Evolutionary conservation across 92 coral and sea anemone species (phyloP).

Genomic region (Phenganax stokvisi): DNA sequence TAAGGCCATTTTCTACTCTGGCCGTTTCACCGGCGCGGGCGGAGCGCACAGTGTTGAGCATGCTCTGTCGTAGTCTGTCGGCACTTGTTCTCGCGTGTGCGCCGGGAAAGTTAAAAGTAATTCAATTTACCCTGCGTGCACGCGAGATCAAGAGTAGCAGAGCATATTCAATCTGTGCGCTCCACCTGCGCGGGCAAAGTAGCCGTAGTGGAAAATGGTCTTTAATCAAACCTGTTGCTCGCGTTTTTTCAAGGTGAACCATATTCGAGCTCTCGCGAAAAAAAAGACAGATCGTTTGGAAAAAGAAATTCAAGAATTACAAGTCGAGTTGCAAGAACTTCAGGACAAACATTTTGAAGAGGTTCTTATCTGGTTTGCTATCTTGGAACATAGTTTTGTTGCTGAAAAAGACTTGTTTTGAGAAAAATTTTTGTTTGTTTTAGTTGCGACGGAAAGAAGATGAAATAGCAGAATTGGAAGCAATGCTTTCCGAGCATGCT

Average conservation of each 20-base stretch:
- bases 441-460: slow-evolving; percentile 43
- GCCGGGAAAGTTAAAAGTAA: too few species aligned
- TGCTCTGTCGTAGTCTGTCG: too few species aligned
- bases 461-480: slow-evolving; percentile 30
- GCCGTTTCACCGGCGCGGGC: too few species aligned
- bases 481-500: slow-evolving; percentile 32
- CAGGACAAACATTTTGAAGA: slow-evolving; percentile 65
- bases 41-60: too few species aligned
- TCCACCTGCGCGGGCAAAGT: too few species aligned
- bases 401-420: background rate
- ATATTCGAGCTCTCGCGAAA: slow-evolving; percentile 31
- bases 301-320: slow-evolving; percentile 49
- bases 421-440: background rate
- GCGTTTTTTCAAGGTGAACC: slow-evolving; percentile 18
- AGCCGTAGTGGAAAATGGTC: too few species aligned
- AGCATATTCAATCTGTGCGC: too few species aligned
- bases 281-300: slow-evolving; percentile 42
- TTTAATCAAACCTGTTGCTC: background rate
- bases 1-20: background rate
- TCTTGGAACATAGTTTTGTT: background rate
- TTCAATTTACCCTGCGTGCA: too few species aligned
- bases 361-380: slow-evolving; percentile 33
- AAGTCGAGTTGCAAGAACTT: slow-evolving; percentile 54
- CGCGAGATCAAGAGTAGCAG: too few species aligned
- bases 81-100: too few species aligned